A percentile compares a stretch with the other conserved stretches of the same genome.
Conservation (phyloP, 1,140 invertebrate species). For the Orchestia grillus region DNA sequence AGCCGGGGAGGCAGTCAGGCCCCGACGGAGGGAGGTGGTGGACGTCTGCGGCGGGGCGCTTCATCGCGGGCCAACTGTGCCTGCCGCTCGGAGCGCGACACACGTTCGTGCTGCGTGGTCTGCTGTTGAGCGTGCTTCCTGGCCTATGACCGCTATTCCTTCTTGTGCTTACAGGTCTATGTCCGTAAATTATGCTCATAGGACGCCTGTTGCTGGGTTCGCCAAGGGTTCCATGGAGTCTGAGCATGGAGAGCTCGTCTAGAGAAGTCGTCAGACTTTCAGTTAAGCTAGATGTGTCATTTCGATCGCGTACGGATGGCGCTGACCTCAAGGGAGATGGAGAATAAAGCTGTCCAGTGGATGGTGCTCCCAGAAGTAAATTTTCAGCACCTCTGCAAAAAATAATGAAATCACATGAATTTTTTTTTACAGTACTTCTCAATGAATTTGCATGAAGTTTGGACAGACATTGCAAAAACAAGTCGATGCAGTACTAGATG, state of each 20-base stretch:
- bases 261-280: neutral
- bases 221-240: neutral
- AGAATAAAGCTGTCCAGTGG: neutral
- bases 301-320: neutral
- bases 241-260: neutral
- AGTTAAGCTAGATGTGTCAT: neutral
- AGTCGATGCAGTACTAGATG: neutral
- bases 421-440: neutral
- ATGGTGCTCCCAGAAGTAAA: neutral
- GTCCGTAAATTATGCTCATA: neutral
- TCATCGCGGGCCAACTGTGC: neutral
- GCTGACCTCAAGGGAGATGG: neutral
- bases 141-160: neutral
- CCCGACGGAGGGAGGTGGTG: slow-evolving; percentile 29
- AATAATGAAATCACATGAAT: neutral
- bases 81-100: neutral
- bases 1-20: slow-evolving; percentile 48
- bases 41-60: neutral
- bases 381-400: neutral
- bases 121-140: neutral
- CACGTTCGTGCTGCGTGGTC: slow-evolving; percentile 15
- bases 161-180: neutral
- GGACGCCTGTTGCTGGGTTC: neutral
- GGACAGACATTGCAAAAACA: neutral
- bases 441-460: neutral